Base-by-base conservation (phyloP, 2,113 vertebrate genomes). In the Micronycteris hirsuta region DNA sequence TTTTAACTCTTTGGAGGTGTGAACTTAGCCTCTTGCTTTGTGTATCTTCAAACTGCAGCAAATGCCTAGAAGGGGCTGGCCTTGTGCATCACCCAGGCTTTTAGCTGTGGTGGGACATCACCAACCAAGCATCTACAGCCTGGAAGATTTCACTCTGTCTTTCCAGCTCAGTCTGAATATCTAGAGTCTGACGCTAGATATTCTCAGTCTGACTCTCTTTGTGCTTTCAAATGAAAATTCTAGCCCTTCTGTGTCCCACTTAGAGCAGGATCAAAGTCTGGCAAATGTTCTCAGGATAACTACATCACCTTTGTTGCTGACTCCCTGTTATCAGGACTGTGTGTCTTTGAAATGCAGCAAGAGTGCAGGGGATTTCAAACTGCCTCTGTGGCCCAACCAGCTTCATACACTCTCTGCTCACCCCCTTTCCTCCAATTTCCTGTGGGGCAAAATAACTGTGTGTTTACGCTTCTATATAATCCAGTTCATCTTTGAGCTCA, bases 31-130 rank as follows among this genome's bases (percentile, higher is more conserved):
- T 24, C 76, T 13, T 41, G 20, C 31, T 4, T 16, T 10, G 41
- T 33, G 6, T 4, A 41, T 24, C 61, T 41, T 41, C 26, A 38
- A 24, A 10, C 0, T 0, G 0, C 41, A 41, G 26, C 17, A 10
- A 24, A 41, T 41, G 14, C 36, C 58, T 41, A 41, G 16, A 22
- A n/a, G 26, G 33, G 1, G 10, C 31, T 26, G 38, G 28, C 11
- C 15, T 15, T 33, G 28, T 52, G 8, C 28, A 16, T 41, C 26
- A 41, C 52, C 16, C 74, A 33, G 4, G 16, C 11, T 7, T 78
- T 17, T 67, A 3, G 4, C 24, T 78, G 16, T 24, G 17, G 33
- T 13, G 11, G 13, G n/a, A 54, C 0, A 4, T 49, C 15, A 49
- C 7, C 26, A 36, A 16, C 11, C 33, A 4, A 84, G 17, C 7